Base-by-base conservation (phyloP, 2,888 invertebrate species). In the Altica lythri region DNA sequence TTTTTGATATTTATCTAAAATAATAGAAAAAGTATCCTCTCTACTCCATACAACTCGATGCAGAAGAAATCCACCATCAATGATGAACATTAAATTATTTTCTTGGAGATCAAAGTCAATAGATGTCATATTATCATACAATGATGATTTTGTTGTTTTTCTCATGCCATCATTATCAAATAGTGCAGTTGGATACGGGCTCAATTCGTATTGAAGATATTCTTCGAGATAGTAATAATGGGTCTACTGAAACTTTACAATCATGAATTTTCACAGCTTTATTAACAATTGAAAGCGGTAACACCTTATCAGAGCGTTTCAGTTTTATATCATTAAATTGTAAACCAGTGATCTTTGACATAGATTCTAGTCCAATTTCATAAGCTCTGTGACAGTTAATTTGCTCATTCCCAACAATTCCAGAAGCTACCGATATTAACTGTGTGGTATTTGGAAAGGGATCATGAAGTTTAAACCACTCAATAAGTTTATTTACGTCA, bases 321-420 rank as follows among this genome's bases (percentile, higher is more conserved):
- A 71, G 65, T 57, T 65, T 68, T 12, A 71, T 55, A 25, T 57
- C 55, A 46, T 60, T 53, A 61, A 69, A 69, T 46, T 64, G 62
- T 35, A 55, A 55, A 47, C 67, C 68, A 55, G 62, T 57, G 49
- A 68, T 68, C 47, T 59, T 56, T 54, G 50, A 51, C 63, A 66
- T 57, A 51, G 61, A 63, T 60, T 63, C 49, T 55, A 59, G 61
- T 30, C 70, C 68, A 48, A 61, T 59, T 58, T 69, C 65, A 55
- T 53, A 58, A 13, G 68, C 66, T 53, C 61, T 45, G 51, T 71
- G 58, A 53, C 70, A 72, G 58, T 70, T 69, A 17, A 70, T 62
- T 38, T 56, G 49, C 50, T 60, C 57, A 59, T 60, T 57, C 42
- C 66, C 70, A 60, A 71, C 63, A 29, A 64, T 57, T 56, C 69